Evolutionary conservation across 2,888 invertebrate genomes (phyloP).

Genomic region (Automeris io): DNA sequence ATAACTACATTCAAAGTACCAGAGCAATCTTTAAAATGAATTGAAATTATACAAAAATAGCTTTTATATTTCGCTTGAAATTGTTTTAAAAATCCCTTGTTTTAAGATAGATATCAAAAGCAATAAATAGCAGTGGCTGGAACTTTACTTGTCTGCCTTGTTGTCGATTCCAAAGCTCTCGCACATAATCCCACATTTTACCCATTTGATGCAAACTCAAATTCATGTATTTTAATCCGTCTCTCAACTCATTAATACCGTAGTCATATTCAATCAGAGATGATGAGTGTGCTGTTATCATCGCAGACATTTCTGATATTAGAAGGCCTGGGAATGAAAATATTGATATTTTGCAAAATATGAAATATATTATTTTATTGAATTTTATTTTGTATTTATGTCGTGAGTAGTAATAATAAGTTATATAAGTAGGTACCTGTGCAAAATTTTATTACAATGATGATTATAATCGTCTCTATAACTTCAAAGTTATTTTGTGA

Average conservation of each 20-base stretch:
- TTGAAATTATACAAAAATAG: too few relatives aligned
- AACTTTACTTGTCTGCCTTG: slow-evolving; percentile 66
- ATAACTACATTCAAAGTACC: too few relatives aligned
- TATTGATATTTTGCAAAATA: not conserved
- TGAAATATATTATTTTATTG: not conserved
- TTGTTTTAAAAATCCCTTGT: too few relatives aligned
- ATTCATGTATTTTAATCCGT: slow-evolving; percentile 66
- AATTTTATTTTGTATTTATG: not conserved
- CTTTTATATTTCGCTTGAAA: too few relatives aligned
- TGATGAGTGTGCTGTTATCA: slow-evolving; percentile 68
- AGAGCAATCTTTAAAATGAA: too few relatives aligned
- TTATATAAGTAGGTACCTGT: too few relatives aligned
- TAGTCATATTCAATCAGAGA: slow-evolving; percentile 72
- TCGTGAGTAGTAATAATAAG: slow-evolving; percentile 10
- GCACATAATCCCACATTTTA: slow-evolving; percentile 73
- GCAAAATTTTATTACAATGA: slow-evolving; percentile 69
- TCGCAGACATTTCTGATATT: slow-evolving; percentile 74
- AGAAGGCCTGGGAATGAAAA: slow-evolving; percentile 47
- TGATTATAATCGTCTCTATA: slow-evolving; percentile 61
- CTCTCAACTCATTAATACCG: slow-evolving; percentile 65
- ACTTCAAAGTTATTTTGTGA: slow-evolving; percentile 66
- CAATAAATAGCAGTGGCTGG: too few relatives aligned
- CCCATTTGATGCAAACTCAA: slow-evolving; percentile 69
- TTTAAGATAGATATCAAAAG: too few relatives aligned
- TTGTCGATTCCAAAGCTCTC: slow-evolving; percentile 69